phyloP scores from a whole-genome alignment of 2,888 invertebrate genomes.

The Eilema griseolum region DNA sequence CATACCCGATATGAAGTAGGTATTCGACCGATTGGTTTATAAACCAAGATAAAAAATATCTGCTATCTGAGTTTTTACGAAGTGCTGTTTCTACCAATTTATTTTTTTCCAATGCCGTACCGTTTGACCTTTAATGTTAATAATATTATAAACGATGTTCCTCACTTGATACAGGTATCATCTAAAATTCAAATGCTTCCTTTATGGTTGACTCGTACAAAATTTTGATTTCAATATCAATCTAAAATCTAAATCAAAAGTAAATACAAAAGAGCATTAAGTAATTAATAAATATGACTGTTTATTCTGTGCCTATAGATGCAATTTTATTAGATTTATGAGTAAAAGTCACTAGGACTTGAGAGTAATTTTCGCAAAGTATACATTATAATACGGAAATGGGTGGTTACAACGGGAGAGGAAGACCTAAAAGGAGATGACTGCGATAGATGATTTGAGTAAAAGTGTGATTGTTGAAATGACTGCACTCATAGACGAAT shows the following conservation, averaged over 20 bases:
- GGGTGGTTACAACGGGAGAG: not conserved
- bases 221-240: not conserved
- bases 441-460: not conserved
- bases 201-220: not conserved
- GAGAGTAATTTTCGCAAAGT: not conserved
- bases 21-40: constrained; percentile 49
- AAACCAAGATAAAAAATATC: constrained; percentile 42
- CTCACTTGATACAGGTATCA: not conserved
- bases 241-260: not conserved
- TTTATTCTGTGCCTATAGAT: not conserved
- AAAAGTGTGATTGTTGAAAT: not conserved
- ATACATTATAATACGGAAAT: not conserved
- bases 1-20: constrained; percentile 45
- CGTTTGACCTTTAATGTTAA: constrained; percentile 16
- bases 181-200: not conserved
- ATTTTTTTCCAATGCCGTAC: not conserved
- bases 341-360: not conserved
- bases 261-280: not conserved
- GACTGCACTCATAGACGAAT: not conserved
- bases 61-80: constrained; percentile 11
- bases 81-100: constrained; percentile 16
- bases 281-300: not conserved
- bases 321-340: not conserved
- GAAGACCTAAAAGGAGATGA: not conserved
- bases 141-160: not conserved